A percentile compares a stretch with the other conserved stretches of the same genome.
Evolutionary conservation across 1,140 invertebrate species (phyloP).

Genomic region (Lucilia sericata): DNA sequence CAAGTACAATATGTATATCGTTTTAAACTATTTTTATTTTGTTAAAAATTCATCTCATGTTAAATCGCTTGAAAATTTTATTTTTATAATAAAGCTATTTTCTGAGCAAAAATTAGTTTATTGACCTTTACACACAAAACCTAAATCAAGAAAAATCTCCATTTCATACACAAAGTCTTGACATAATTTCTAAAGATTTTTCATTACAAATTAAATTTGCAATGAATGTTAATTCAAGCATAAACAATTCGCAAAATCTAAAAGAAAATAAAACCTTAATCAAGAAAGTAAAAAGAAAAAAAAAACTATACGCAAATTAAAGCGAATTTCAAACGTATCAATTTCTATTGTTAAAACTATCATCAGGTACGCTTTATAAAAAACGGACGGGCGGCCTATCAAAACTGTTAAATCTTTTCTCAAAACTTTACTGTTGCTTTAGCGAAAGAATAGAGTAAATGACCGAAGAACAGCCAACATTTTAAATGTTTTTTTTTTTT

Average conservation of each 20-base stretch:
- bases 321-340: not conserved
- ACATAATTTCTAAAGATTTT: not conserved
- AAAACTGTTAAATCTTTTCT: not conserved
- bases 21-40: no score
- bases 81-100: no score
- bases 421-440: not conserved
- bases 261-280: no score
- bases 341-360: not conserved
- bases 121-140: no score
- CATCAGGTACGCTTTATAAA: not conserved
- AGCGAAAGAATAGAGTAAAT: not conserved
- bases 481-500: not conserved
- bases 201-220: not conserved
- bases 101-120: no score
- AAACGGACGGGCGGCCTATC: not conserved
- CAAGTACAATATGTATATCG: no score
- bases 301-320: not conserved
- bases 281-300: no score
- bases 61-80: no score
- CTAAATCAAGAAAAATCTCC: not conserved
- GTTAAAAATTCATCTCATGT: no score
- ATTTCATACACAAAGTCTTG: not conserved
- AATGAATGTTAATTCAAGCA: constrained; percentile 2
- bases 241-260: not conserved
- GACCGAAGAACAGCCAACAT: not conserved